Evolutionary conservation across 2,888 invertebrate species (phyloP), one percentile per base, ranked within the genome.

Genomic region (Limnephilus lunatus): DNA sequence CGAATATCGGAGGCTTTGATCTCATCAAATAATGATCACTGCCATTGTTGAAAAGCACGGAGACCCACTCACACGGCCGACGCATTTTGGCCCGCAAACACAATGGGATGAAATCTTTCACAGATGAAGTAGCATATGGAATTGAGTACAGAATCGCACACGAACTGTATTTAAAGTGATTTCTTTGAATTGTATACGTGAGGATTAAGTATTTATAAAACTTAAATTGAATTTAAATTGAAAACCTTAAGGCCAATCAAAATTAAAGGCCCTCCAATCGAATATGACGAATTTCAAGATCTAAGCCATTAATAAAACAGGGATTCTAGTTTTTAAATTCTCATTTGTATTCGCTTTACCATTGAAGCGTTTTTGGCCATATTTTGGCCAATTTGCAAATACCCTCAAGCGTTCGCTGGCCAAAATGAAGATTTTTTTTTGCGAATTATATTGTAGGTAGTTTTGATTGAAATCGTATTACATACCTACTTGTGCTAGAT

Each of bases 101-200:
- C 88, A 88, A 88, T 88, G 88, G 19, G 88, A 68, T 68, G 88
- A 68, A 88, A 88, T 32, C 25, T 31, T 88, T 88, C 88, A 53
- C 68, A 68, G 88, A 35, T 88, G 31, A 68, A 31, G 30, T 30
- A 68, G 19, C 53, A 11, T 68, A 88, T 88, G 88, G 88, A 53
- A 68, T 32, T 68, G n/a, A n/a, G 30, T 19, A 44, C 30, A 14
- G 15, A 86, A 39, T 44, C 86, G 30, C 86, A 86, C 86, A 44
- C 48, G 30, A 39, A 44, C 19, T 30, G 86, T 48, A 82, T n/a
- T 39, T 32, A 32, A 82, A 83, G 35, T 15, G 35, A 83, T 32
- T 32, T 68, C 35, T 83, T 83, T 35, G 25, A 35, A 83, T 39
- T 32, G n/a, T 35, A 19, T 9, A 35, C 83, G 83, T n/a, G n/a